Percentiles rank a stretch among this genome's conserved stretches.
phyloP scores from a whole-genome alignment of 2,113 vertebrate species.

The Setophaga petechia region DNA sequence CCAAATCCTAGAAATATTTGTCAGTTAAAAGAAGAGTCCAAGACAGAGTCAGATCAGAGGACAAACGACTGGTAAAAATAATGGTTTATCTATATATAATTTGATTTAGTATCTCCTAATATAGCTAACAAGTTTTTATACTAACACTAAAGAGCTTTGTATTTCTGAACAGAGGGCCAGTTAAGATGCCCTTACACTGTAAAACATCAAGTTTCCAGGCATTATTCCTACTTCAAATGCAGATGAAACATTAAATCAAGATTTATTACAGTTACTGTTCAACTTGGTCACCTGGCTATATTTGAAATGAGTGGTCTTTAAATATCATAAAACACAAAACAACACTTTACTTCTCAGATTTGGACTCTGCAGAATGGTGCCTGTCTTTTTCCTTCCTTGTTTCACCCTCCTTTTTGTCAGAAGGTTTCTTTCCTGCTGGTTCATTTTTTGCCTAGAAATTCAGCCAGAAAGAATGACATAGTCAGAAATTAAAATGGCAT shows the following conservation, averaged over 20 bases:
- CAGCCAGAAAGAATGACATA: neutral
- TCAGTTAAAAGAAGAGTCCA: neutral
- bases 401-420: conserved; percentile 83
- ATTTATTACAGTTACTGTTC: neutral
- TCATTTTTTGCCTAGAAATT: conserved; percentile 92
- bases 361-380: conserved; percentile 85
- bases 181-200: neutral
- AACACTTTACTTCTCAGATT: conserved; percentile 80
- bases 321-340: neutral
- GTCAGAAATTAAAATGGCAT: neutral
- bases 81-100: neutral
- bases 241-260: neutral
- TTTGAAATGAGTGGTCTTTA: neutral
- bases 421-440: conserved; percentile 89
- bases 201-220: neutral
- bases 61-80: accelerated
- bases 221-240: neutral
- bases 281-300: neutral
- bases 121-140: neutral
- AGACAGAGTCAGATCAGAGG: neutral
- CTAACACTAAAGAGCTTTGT: neutral
- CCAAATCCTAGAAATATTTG: neutral
- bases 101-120: neutral
- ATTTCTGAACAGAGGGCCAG: neutral
- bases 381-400: conserved; percentile 81